Conservation (phyloP, 1,140 invertebrate genomes). For the Hirudo medicinalis region DNA sequence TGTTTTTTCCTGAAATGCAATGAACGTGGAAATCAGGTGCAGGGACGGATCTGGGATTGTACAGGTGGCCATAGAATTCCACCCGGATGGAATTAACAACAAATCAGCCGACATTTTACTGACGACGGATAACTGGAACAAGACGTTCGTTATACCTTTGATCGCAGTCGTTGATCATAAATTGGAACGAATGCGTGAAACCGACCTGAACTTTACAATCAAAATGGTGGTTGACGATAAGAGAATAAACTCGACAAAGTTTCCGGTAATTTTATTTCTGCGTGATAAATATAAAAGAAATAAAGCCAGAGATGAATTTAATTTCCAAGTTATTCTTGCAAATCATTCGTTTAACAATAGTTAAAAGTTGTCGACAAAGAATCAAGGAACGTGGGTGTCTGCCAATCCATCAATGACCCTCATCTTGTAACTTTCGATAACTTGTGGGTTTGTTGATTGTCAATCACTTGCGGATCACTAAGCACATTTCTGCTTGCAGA, state of each 20-base stretch:
- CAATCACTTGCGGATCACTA: too few species aligned
- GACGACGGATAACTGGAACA: conserved; percentile 10
- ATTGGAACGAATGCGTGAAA: background rate
- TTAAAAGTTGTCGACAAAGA: conserved; percentile 5
- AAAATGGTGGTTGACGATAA: conserved; percentile 14
- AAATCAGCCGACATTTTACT: background rate
- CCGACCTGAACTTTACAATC: conserved; percentile 14
- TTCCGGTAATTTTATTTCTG: background rate
- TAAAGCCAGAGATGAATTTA: too few species aligned
- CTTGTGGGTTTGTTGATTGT: background rate
- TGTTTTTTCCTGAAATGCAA: background rate
- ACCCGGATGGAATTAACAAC: background rate
- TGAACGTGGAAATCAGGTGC: background rate
- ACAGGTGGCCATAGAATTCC: conserved; percentile 1
- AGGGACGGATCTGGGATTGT: conserved; percentile 1
- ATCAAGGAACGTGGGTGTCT: background rate
- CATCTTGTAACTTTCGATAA: conserved; percentile 18
- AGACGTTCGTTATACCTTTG: conserved; percentile 10
- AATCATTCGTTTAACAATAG: background rate
- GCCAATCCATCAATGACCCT: conserved; percentile 18
- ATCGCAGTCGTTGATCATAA: conserved; percentile 11
- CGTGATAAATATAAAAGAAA: too few species aligned
- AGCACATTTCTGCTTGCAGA: background rate
- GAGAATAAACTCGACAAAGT: conserved; percentile 1
- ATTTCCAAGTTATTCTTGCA: too few species aligned